A percentile compares a stretch with the other conserved stretches of the same genome.
These are phyloP conservation scores for Carcinoscorpius rotundicauda DNA, from an alignment of 1,140 invertebrate genomes.

Conservation along the genomic window DNA sequence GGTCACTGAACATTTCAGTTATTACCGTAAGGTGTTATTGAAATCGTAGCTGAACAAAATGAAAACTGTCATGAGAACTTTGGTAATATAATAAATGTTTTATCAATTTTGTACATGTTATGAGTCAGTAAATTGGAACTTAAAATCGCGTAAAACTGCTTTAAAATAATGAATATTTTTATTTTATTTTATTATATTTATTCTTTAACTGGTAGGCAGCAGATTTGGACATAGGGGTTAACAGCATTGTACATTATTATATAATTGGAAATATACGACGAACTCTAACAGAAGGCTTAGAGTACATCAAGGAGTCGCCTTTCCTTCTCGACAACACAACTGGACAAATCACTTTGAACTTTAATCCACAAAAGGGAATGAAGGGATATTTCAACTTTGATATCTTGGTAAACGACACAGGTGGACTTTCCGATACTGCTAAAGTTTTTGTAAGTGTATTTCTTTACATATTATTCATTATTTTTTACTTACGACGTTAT, in stretches of 20 bases:
- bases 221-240: slow-evolving; percentile 62
- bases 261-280: slow-evolving; percentile 55
- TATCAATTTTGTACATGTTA: slow-evolving; percentile 6
- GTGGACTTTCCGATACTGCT: slow-evolving; percentile 46
- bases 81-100: neutral
- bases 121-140: slow-evolving; percentile 16
- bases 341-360: slow-evolving; percentile 75
- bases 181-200: slow-evolving; percentile 30
- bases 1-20: too few species aligned
- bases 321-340: slow-evolving; percentile 68
- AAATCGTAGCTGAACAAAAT: too few species aligned
- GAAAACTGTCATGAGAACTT: too few species aligned
- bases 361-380: slow-evolving; percentile 90
- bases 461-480: slow-evolving; percentile 1
- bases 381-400: slow-evolving; percentile 92
- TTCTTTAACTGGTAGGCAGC: slow-evolving; percentile 43
- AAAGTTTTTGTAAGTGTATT: slow-evolving; percentile 29
- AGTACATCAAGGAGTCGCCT: slow-evolving; percentile 59
- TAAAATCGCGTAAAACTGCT: too few species aligned
- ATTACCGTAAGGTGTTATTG: too few species aligned
- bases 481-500: slow-evolving; percentile 6
- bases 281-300: slow-evolving; percentile 70
- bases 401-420: slow-evolving; percentile 71
- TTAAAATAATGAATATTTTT: too few species aligned
- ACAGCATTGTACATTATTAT: slow-evolving; percentile 63